Percentiles rank a stretch among this genome's conserved stretches.
phyloP scores from a whole-genome alignment of 1,140 invertebrate genomes.

The Probaryconus sp. region DNA sequence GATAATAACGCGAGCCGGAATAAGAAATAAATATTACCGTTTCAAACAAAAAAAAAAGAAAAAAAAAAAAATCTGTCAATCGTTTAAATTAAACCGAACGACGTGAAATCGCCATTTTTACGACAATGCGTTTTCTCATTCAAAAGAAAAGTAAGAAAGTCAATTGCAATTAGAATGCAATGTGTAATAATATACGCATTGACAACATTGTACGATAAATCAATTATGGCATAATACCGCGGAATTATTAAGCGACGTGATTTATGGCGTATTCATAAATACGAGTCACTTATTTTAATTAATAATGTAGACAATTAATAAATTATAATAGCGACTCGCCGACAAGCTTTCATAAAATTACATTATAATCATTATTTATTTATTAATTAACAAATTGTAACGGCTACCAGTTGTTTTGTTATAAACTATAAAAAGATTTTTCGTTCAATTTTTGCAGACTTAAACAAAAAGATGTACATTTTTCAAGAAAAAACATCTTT shows the following conservation, averaged over 20 bases:
- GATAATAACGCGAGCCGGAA: too few relatives aligned
- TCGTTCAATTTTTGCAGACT: too few relatives aligned
- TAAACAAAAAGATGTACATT: too few relatives aligned
- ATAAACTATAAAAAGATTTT: too few relatives aligned
- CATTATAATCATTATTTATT: too few relatives aligned
- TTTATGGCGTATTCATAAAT: slow-evolving; percentile 17
- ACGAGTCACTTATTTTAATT: slow-evolving; percentile 22
- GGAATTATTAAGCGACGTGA: slow-evolving; percentile 13
- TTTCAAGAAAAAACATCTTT: too few relatives aligned
- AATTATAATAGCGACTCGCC: too few relatives aligned
- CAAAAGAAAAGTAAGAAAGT: slow-evolving; percentile 2
- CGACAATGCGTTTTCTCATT: too few relatives aligned
- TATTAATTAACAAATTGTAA: too few relatives aligned
- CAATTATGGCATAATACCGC: slow-evolving; percentile 31
- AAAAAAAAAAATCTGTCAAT: slow-evolving; percentile 29
- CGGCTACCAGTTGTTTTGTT: too few relatives aligned
- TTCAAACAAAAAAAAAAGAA: slow-evolving; percentile 7
- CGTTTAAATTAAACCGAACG: slow-evolving; percentile 21
- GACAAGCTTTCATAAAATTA: too few relatives aligned
- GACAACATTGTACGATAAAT: slow-evolving; percentile 33
- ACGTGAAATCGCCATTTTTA: slow-evolving; percentile 2
- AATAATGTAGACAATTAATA: slow-evolving; percentile 4
- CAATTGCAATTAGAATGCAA: slow-evolving; percentile 21
- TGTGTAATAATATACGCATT: slow-evolving; percentile 11
- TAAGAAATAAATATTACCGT: not conserved